Percentiles rank a stretch among this genome's conserved stretches.
These are phyloP conservation scores for Bubo bubo DNA, from an alignment of 2,113 vertebrate species.

Conservation along the genomic window DNA sequence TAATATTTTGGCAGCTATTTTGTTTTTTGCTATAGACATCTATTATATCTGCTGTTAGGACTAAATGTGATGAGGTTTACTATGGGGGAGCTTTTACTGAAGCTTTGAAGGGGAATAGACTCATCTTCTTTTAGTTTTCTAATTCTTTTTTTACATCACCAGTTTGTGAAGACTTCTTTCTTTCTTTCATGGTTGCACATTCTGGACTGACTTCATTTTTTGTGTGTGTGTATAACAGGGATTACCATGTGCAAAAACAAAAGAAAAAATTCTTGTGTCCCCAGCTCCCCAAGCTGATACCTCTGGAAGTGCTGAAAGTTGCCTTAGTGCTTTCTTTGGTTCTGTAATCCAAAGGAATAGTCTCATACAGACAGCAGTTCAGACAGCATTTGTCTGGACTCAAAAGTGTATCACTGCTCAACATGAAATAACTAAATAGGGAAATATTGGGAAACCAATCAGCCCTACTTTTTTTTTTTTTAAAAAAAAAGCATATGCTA, in stretches of 20 bases:
- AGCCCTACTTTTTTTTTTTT: background rate
- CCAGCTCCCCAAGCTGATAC: background rate
- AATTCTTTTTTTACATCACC: background rate
- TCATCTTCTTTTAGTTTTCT: background rate
- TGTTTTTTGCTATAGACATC: background rate
- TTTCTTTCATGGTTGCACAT: background rate
- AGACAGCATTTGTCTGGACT: background rate
- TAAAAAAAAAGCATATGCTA: background rate
- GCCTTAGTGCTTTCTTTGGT: background rate
- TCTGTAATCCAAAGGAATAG: background rate
- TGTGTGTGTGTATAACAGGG: background rate
- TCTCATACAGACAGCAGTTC: background rate
- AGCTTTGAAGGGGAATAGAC: background rate
- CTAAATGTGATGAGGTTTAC: background rate
- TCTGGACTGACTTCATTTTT: background rate
- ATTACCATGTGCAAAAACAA: background rate
- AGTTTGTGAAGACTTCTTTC: background rate
- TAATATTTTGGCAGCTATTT: background rate
- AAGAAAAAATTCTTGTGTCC: background rate
- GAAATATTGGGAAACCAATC: background rate
- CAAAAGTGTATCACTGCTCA: background rate
- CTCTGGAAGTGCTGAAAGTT: background rate
- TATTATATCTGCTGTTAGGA: background rate
- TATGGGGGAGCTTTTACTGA: background rate
- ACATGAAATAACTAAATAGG: background rate